Evolutionary conservation across 1,140 invertebrate species (phyloP).

Genomic region (Caenorhabditis brenneri): DNA sequence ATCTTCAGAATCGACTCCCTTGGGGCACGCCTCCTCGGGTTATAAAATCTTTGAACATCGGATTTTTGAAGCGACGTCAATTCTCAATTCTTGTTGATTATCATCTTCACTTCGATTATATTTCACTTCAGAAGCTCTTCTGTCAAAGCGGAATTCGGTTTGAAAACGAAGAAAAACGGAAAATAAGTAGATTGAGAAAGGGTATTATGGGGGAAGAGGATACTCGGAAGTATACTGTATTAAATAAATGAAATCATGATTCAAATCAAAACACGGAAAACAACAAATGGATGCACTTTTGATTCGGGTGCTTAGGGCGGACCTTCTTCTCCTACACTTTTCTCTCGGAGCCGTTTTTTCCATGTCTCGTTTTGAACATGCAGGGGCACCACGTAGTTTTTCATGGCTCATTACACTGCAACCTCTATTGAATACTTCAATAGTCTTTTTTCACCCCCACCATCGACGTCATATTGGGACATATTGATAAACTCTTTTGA

Average conservation of each 20-base stretch:
- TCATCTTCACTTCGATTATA: constrained; percentile 9
- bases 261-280: background rate
- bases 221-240: background rate
- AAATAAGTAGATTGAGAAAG: background rate
- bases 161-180: background rate
- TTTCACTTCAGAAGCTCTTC: background rate
- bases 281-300: constrained; percentile 12
- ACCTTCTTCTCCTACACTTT: background rate
- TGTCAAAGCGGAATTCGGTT: background rate
- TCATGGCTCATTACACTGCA: constrained; percentile 37
- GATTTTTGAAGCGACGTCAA: constrained; percentile 17
- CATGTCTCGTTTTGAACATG: constrained; percentile 17
- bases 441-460: background rate
- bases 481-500: background rate
- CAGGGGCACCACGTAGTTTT: constrained; percentile 20
- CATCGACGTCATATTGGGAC: background rate
- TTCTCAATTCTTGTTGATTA: constrained; percentile 37
- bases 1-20: background rate
- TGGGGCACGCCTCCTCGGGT: background rate
- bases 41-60: constrained; percentile 41
- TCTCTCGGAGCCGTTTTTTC: background rate
- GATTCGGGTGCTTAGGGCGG: background rate
- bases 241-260: background rate
- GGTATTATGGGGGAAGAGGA: too few relatives aligned
- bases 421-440: constrained; percentile 11